phyloP scores from a whole-genome alignment of 2,797 vertebrate genomes.

The Helarctos malayanus region DNA sequence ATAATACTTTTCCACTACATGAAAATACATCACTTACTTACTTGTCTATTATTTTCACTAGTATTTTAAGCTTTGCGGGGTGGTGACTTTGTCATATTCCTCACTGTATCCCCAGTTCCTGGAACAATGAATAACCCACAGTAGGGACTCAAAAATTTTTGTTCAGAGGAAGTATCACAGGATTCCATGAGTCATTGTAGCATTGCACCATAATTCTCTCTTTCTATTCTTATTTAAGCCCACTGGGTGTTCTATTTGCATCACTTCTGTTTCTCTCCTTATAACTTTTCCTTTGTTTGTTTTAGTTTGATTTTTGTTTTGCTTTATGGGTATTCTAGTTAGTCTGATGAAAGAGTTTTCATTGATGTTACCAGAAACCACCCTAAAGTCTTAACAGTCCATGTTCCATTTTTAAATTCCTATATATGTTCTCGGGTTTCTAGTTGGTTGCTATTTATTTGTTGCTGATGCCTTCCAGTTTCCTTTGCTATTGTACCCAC shows the following conservation, averaged over 20 bases:
- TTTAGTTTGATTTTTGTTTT: conserved; percentile 19
- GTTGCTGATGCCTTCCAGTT: not conserved
- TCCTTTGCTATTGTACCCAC: not conserved
- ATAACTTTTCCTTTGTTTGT: not conserved
- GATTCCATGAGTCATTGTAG: not conserved
- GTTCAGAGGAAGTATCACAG: not conserved
- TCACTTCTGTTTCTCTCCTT: not conserved
- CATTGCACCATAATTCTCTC: not conserved
- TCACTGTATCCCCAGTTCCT: not conserved
- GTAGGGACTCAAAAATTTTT: not conserved
- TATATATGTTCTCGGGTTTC: not conserved
- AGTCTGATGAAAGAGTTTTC: not conserved
- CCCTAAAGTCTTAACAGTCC: not conserved
- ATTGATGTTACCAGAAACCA: not conserved
- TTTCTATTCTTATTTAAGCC: not conserved
- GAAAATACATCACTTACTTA: not conserved
- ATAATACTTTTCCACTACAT: not conserved
- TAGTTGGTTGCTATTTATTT: not conserved
- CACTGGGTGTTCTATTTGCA: not conserved
- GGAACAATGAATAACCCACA: not conserved
- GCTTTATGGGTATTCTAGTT: not conserved
- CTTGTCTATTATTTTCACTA: not conserved
- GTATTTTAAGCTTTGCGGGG: not conserved
- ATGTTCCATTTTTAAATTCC: not conserved
- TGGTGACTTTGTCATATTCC: not conserved